Percentiles rank a stretch among this genome's conserved stretches.
These are phyloP conservation scores for Chlorops oryzae DNA, from an alignment of 1,140 invertebrate genomes.

Conservation along the genomic window DNA sequence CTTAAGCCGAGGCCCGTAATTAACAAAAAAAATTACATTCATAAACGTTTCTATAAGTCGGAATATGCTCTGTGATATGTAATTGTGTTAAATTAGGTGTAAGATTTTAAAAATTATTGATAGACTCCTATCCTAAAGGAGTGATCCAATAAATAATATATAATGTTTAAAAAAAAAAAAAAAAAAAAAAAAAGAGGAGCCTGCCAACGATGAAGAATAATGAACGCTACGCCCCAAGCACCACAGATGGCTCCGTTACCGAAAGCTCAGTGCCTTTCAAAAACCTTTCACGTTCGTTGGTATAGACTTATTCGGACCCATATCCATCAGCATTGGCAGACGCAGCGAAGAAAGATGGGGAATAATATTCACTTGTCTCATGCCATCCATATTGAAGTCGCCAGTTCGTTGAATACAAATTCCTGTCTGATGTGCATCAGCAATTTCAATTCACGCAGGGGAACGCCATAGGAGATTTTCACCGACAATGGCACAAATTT, in stretches of 20 bases:
- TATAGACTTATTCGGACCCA: slow-evolving; percentile 13
- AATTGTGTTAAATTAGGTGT: no score
- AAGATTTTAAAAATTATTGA: no score
- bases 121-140: no score
- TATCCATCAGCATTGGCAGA: slow-evolving; percentile 17
- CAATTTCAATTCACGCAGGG: slow-evolving; percentile 19
- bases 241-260: slow-evolving; percentile 6
- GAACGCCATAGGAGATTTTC: slow-evolving; percentile 25
- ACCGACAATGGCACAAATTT: slow-evolving; percentile 45
- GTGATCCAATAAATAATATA: no score
- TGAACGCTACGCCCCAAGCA: background rate
- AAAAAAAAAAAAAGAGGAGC: no score
- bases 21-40: no score
- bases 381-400: slow-evolving; percentile 22
- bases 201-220: slow-evolving; percentile 7
- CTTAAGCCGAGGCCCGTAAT: no score
- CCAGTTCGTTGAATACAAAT: slow-evolving; percentile 9
- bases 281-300: slow-evolving; percentile 10
- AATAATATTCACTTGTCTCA: slow-evolving; percentile 22
- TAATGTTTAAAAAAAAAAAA: no score
- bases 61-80: no score
- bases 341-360: slow-evolving; percentile 21
- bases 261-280: background rate
- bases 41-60: no score
- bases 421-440: slow-evolving; percentile 16